phyloP scores from a whole-genome alignment of 2,888 invertebrate species.

The Emmelina monodactyla region DNA sequence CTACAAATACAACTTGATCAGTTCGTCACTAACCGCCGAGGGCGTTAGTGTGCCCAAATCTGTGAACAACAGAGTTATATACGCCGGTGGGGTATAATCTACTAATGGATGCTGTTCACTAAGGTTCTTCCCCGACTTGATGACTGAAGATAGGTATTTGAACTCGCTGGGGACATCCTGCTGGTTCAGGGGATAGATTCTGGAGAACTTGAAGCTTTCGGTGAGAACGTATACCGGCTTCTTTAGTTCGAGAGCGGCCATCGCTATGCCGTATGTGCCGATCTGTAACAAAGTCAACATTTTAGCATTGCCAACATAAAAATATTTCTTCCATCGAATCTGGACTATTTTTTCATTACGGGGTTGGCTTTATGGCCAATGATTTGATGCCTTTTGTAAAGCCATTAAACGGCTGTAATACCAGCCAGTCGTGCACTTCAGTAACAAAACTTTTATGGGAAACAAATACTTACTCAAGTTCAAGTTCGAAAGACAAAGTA shows the following conservation, averaged over 20 bases:
- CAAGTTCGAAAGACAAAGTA: too few species aligned
- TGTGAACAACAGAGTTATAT: slow-evolving; percentile 91
- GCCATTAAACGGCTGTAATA: too few species aligned
- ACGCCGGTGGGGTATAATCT: slow-evolving; percentile 96
- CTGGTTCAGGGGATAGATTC: slow-evolving; percentile 93
- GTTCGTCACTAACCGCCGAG: slow-evolving; percentile 96
- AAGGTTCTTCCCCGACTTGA: slow-evolving; percentile 41
- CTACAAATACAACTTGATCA: slow-evolving; percentile 95
- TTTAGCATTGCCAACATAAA: too few species aligned
- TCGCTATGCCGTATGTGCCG: slow-evolving; percentile 84
- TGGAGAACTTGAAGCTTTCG: slow-evolving; percentile 97
- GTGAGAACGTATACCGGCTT: slow-evolving; percentile 96
- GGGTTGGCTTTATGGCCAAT: too few species aligned
- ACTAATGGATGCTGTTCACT: slow-evolving; percentile 83
- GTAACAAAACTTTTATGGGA: too few species aligned
- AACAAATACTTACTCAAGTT: too few species aligned
- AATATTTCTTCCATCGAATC: too few species aligned
- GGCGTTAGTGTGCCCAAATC: slow-evolving; percentile 96
- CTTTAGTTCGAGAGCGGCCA: slow-evolving; percentile 88
- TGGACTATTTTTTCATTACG: too few species aligned
- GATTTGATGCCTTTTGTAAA: too few species aligned
- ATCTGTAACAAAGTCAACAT: too few species aligned
- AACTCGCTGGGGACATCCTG: slow-evolving; percentile 89
- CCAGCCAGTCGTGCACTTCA: too few species aligned
- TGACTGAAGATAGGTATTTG: slow-evolving; percentile 69